Conservation (phyloP, 2,888 invertebrate genomes). For the Leptinotarsa tumamoca region DNA sequence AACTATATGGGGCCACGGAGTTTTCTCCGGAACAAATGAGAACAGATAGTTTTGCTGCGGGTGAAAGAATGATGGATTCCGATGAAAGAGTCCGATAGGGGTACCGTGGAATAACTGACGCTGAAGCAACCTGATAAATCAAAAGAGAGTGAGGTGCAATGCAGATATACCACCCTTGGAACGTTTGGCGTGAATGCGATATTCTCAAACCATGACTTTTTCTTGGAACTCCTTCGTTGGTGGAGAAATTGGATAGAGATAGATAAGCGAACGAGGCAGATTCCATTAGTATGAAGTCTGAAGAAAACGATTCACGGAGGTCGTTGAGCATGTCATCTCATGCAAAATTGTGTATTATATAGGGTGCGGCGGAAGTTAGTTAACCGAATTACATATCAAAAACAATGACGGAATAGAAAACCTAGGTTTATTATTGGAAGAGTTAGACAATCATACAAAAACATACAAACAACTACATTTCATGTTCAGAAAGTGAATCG, state of each 20-base stretch:
- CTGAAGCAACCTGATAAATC: slow-evolving; percentile 59
- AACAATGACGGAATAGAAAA: too few relatives aligned
- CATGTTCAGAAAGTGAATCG: too few relatives aligned
- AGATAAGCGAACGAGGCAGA: background rate
- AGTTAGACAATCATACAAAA: too few relatives aligned
- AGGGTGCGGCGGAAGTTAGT: too few relatives aligned
- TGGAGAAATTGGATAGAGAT: background rate
- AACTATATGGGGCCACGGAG: slow-evolving; percentile 36
- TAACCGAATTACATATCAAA: too few relatives aligned
- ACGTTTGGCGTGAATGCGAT: background rate
- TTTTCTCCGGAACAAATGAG: slow-evolving; percentile 51
- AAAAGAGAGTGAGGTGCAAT: slow-evolving; percentile 44
- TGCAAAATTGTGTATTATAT: too few relatives aligned
- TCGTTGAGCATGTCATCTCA: too few relatives aligned
- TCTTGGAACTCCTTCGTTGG: background rate
- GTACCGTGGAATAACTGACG: slow-evolving; percentile 35
- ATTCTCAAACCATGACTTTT: background rate
- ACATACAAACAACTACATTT: too few relatives aligned
- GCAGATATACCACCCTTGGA: background rate
- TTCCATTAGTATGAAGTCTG: too few relatives aligned
- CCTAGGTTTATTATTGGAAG: too few relatives aligned
- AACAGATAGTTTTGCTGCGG: slow-evolving; percentile 51
- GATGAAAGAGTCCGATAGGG: slow-evolving; percentile 57
- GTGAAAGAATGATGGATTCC: slow-evolving; percentile 58
- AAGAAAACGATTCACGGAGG: too few relatives aligned